Conservation (phyloP, 2,888 invertebrate genomes). For the Cerceris ruficornis region DNA sequence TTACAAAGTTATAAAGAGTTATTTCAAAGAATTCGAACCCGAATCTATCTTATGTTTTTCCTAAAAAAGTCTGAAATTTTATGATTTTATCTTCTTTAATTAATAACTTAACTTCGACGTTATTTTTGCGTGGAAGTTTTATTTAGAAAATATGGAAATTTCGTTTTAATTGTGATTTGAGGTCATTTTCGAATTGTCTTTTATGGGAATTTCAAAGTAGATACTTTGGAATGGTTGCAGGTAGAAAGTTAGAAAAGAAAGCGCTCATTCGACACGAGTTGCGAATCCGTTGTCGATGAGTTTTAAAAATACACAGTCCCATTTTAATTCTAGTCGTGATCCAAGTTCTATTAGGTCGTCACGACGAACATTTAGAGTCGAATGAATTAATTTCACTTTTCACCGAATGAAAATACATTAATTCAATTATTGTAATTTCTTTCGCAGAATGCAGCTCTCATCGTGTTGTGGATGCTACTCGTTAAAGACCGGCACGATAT, state of each 20-base stretch:
- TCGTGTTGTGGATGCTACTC: slow-evolving; percentile 89
- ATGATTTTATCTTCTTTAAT: no score
- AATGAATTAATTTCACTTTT: background rate
- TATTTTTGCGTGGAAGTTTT: no score
- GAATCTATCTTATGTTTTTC: no score
- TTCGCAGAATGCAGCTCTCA: slow-evolving; percentile 83
- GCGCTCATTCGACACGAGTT: slow-evolving; percentile 8
- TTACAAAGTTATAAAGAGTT: no score
- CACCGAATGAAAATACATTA: background rate
- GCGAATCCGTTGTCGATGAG: slow-evolving; percentile 19
- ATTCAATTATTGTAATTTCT: background rate
- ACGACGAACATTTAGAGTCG: background rate
- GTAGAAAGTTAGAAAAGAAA: background rate
- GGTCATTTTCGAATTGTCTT: background rate
- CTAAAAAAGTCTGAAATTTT: no score
- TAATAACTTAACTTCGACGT: no score
- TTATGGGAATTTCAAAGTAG: background rate
- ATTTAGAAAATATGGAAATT: background rate
- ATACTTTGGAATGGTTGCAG: slow-evolving; percentile 1
- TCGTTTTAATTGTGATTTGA: background rate
- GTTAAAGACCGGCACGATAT: slow-evolving; percentile 88
- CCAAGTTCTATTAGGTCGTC: slow-evolving; percentile 35
- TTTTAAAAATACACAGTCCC: slow-evolving; percentile 44
- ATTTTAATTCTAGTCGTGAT: slow-evolving; percentile 44
- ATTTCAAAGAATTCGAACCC: no score